Evolutionary conservation across 2,888 invertebrate genomes (phyloP), one percentile per base, ranked within the genome.

Genomic region (Tipula lateralis): DNA sequence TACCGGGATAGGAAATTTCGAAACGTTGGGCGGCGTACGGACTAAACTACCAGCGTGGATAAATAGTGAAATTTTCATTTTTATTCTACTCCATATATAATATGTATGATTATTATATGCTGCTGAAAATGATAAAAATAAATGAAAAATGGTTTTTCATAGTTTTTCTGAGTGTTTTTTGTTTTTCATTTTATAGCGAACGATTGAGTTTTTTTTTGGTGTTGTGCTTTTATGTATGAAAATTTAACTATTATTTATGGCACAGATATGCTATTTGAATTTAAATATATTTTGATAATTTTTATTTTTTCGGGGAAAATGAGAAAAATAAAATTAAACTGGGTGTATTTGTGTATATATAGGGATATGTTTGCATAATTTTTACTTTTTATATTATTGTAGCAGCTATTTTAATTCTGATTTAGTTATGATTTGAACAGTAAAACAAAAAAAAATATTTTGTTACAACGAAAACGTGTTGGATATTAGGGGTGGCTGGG

Each of bases 51-150:
- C n/a, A n/a, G 44, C n/a, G 6, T 16, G 44, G 19, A 19, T 50
- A 50, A 50, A 50, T 50, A 50, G 44, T 50, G 16, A 50, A 50
- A 16, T 19, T 50, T 50, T 50, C 16, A 16, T 50, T 50, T 50
- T 50, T 16, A 50, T 50, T 16, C 7, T 50, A 50, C 16, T 16
- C 44, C 16, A 16, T 50, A 6, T 44, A 9, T 32, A 9, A 9
- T 32, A 9, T 32, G 32, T 32, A 32, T 36, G n/a, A 50, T 50
- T n/a, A 50, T 50, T 50, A 50, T 50, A 16, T 50, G n/a, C 44
- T 50, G 44, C 44, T 50, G 44, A 50, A 50, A 50, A 50, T 50
- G 44, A 50, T 50, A 50, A 50, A 50, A 50, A 50, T 50, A 50
- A 50, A 50, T 50, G 44, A 50, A 16, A 50, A 50, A 50, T 50